Evolutionary conservation across 2,888 invertebrate genomes (phyloP).

Genomic region (Eubasilissa splendida): DNA sequence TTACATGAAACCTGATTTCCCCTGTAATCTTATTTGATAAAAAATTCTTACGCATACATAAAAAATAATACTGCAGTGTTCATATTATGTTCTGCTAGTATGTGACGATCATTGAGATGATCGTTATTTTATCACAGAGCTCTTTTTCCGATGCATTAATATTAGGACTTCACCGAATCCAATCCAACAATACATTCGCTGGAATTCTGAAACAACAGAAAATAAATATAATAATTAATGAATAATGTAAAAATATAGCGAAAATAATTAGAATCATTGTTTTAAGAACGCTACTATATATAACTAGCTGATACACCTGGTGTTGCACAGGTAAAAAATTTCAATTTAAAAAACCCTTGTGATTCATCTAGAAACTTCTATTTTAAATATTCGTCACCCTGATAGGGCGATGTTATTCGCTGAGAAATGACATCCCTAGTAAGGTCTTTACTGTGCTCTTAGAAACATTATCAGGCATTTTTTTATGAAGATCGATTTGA

Average conservation of each 20-base stretch:
- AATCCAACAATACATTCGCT: background rate
- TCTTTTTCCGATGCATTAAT: constrained; percentile 24
- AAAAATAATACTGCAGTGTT: constrained; percentile 41
- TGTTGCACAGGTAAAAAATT: too few relatives aligned
- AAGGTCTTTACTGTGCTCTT: too few relatives aligned
- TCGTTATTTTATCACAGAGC: constrained; percentile 19
- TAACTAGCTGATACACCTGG: too few relatives aligned
- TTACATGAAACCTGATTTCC: background rate
- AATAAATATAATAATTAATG: constrained; percentile 1
- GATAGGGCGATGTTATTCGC: too few relatives aligned
- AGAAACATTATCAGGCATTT: too few relatives aligned
- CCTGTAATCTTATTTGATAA: constrained; percentile 43
- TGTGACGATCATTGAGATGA: background rate
- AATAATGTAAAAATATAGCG: background rate
- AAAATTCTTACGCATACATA: constrained; percentile 51
- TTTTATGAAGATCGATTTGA: too few relatives aligned
- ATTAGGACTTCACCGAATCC: background rate
- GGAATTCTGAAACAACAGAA: constrained; percentile 22
- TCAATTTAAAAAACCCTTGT: too few relatives aligned
- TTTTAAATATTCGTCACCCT: too few relatives aligned
- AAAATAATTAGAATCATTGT: too few relatives aligned
- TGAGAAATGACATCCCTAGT: too few relatives aligned
- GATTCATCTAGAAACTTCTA: too few relatives aligned
- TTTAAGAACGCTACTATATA: too few relatives aligned
- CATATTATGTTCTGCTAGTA: constrained; percentile 28